Evolutionary conservation across 1,140 invertebrate species (phyloP).

Genomic region (Oreohelix idahoensis): DNA sequence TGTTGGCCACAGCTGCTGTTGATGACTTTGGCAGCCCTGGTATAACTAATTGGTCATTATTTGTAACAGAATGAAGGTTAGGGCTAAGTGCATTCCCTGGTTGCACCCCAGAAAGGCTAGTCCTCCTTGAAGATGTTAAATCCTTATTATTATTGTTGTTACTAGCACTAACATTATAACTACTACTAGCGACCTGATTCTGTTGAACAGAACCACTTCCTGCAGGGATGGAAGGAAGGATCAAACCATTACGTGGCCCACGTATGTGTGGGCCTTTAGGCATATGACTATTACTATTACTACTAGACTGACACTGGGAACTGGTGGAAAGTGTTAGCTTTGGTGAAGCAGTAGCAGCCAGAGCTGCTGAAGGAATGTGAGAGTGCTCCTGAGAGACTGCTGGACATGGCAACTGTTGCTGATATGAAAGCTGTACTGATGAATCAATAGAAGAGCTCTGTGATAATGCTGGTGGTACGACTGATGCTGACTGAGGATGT

Average conservation of each 20-base stretch:
- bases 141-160: neutral
- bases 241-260: constrained; percentile 16
- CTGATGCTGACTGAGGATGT: neutral
- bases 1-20: neutral
- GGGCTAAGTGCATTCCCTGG: neutral
- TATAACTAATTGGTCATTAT: too few relatives aligned
- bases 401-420: neutral
- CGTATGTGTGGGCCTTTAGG: constrained; percentile 14
- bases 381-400: neutral
- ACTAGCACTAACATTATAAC: neutral
- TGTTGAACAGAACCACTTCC: neutral
- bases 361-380: neutral
- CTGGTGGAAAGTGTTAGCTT: neutral
- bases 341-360: neutral
- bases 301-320: neutral
- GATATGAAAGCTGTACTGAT: neutral
- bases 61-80: neutral
- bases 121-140: neutral
- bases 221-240: neutral
- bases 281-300: neutral
- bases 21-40: too few relatives aligned
- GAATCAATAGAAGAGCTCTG: neutral
- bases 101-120: neutral
- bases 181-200: neutral
- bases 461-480: neutral